A percentile compares a stretch with the other conserved stretches of the same genome.
Conservation (phyloP, 2,888 invertebrate species). For the Drosophila macrospina region DNA sequence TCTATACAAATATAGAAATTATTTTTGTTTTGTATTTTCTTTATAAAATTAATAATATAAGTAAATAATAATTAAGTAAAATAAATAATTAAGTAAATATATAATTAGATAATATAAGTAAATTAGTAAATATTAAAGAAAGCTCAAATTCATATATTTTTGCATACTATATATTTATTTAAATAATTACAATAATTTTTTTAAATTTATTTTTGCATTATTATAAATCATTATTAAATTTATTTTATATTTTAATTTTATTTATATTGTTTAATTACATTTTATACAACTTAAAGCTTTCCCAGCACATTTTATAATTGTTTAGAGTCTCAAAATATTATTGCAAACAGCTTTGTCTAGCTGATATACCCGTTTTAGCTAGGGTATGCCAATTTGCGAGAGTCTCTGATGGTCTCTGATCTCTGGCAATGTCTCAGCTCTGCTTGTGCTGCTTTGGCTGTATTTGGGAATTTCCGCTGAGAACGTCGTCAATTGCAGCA, state of each 20-base stretch:
- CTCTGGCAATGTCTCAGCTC: constrained; percentile 42
- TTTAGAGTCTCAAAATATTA: not conserved
- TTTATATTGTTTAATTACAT: not conserved
- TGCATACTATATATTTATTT: too few relatives aligned
- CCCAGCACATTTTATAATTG: too few relatives aligned
- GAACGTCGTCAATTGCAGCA: constrained; percentile 64
- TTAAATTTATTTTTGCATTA: not conserved
- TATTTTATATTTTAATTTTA: not conserved
- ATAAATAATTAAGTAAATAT: too few relatives aligned
- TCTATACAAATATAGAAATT: too few relatives aligned
- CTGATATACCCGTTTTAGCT: not conserved
- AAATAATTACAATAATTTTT: not conserved
- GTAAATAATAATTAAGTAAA: too few relatives aligned
- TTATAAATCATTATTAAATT: too few relatives aligned
- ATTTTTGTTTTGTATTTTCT: too few relatives aligned
- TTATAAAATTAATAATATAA: too few relatives aligned
- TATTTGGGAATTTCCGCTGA: constrained; percentile 71
- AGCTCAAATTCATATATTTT: not conserved
- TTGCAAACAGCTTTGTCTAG: not conserved
- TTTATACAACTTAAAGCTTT: too few relatives aligned
- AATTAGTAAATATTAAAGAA: too few relatives aligned
- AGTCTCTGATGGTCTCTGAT: constrained; percentile 38
- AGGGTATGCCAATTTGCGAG: constrained; percentile 26
- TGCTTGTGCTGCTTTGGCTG: constrained; percentile 37
- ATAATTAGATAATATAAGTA: too few relatives aligned